phyloP scores from a whole-genome alignment of 1,140 invertebrate species.

The Leptestheria dahalacensis region DNA sequence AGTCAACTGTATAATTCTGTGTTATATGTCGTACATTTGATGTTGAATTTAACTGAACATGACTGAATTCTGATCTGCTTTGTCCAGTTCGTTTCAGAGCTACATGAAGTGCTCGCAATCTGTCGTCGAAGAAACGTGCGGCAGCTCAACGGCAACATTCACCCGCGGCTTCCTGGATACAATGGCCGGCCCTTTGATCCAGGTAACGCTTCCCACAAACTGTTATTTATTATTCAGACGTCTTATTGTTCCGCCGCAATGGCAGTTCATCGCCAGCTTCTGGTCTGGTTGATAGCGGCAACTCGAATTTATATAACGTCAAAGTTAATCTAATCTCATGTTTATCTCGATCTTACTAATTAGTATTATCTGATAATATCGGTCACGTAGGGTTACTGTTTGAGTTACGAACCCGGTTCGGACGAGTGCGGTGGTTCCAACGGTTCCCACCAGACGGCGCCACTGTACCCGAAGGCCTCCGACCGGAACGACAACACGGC shows the following conservation, averaged over 20 bases:
- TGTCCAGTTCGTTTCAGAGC: constrained; percentile 23
- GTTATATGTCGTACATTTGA: too few species aligned
- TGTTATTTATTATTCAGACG: too few species aligned
- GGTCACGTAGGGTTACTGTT: constrained; percentile 9
- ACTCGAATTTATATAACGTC: too few species aligned
- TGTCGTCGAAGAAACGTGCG: constrained; percentile 21
- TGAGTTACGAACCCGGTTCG: constrained; percentile 5
- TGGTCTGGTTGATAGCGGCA: too few species aligned
- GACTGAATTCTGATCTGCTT: background rate
- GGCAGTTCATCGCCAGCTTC: too few species aligned
- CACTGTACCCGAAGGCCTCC: background rate
- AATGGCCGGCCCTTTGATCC: constrained; percentile 24
- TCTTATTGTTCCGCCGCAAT: too few species aligned
- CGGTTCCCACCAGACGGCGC: background rate
- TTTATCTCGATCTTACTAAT: background rate
- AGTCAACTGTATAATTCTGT: too few species aligned
- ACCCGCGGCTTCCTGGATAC: constrained; percentile 23
- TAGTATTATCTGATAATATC: background rate
- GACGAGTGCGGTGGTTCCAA: background rate
- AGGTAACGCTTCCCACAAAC: constrained; percentile 20
- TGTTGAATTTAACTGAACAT: too few species aligned
- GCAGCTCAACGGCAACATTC: constrained; percentile 22
- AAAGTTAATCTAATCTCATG: background rate
- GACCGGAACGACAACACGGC: background rate
- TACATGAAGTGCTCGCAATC: constrained; percentile 24